Percentiles rank a stretch among this genome's conserved stretches.
Conservation (phyloP, 2,797 vertebrate genomes). For the Eidolon dupreanum region DNA sequence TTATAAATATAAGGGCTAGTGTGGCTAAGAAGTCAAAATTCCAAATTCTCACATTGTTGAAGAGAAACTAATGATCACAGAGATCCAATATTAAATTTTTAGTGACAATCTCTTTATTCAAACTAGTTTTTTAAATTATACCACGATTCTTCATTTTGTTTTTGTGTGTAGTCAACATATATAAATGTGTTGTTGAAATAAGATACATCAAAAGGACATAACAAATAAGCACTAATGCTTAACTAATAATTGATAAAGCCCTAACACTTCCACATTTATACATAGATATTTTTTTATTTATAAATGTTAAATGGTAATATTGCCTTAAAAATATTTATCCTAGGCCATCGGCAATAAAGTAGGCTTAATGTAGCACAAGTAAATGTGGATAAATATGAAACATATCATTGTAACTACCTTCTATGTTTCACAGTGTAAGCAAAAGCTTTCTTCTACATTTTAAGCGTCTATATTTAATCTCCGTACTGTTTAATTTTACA, state of each 20-base stretch:
- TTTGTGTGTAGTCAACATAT: conserved; percentile 34
- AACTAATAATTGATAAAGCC: conserved; percentile 60
- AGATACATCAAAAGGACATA: conserved; percentile 56
- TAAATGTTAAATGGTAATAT: conserved; percentile 77
- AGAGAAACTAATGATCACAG: conserved; percentile 23
- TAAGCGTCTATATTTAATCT: conserved; percentile 72
- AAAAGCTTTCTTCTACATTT: conserved; percentile 77
- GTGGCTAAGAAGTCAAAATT: not conserved
- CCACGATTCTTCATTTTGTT: conserved; percentile 1
- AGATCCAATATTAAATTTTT: not conserved
- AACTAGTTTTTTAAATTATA: conserved; percentile 45
- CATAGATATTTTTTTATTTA: conserved; percentile 60
- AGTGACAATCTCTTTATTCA: not conserved
- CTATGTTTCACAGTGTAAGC: conserved; percentile 53
- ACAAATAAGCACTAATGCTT: conserved; percentile 3
- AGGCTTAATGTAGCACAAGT: conserved; percentile 71
- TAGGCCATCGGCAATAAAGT: conserved; percentile 78
- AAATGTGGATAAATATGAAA: conserved; percentile 80
- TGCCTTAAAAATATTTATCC: conserved; percentile 77
- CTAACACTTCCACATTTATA: conserved; percentile 47
- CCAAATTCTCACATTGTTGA: not conserved
- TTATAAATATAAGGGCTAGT: not conserved
- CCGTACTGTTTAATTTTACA: conserved; percentile 77
- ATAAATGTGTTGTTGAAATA: conserved; percentile 53
- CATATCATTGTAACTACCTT: conserved; percentile 72